Conservation (phyloP, 2,797 vertebrate species). For the Diglossa cyanea region DNA sequence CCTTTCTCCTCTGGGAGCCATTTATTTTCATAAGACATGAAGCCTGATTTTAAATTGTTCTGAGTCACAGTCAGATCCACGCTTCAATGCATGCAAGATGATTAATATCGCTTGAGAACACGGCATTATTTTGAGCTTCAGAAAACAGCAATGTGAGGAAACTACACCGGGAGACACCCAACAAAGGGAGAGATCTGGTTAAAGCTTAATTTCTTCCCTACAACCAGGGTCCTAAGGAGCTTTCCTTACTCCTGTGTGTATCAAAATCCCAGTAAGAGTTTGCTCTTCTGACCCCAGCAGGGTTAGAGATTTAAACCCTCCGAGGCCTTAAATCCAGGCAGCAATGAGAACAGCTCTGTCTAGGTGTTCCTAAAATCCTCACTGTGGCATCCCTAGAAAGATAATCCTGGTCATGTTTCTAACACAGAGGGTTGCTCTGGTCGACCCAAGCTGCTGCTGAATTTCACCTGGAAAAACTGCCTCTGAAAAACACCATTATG, state of each 20-base stretch:
- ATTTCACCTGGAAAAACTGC: rapidly evolving
- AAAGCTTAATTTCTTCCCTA: rapidly evolving
- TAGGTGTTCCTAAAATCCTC: background rate
- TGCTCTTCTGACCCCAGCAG: background rate
- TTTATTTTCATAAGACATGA: constrained; percentile 4
- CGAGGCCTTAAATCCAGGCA: background rate
- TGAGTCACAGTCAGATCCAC: background rate
- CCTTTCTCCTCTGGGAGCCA: constrained; percentile 10
- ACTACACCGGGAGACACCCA: background rate
- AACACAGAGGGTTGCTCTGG: rapidly evolving
- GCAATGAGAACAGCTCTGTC: background rate
- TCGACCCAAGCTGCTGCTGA: background rate
- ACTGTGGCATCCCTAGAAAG: background rate
- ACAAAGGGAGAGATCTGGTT: background rate
- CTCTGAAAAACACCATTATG: background rate
- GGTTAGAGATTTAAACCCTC: background rate
- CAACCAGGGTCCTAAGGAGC: background rate
- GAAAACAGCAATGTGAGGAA: background rate
- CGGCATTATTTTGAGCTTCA: background rate
- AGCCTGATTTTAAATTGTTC: constrained; percentile 26
- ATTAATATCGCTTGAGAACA: background rate
- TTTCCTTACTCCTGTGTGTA: background rate
- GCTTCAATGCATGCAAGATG: background rate
- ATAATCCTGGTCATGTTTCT: background rate
- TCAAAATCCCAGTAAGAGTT: background rate